phyloP scores from a whole-genome alignment of 2,888 invertebrate genomes.

The Rotaria magnacalcarata region DNA sequence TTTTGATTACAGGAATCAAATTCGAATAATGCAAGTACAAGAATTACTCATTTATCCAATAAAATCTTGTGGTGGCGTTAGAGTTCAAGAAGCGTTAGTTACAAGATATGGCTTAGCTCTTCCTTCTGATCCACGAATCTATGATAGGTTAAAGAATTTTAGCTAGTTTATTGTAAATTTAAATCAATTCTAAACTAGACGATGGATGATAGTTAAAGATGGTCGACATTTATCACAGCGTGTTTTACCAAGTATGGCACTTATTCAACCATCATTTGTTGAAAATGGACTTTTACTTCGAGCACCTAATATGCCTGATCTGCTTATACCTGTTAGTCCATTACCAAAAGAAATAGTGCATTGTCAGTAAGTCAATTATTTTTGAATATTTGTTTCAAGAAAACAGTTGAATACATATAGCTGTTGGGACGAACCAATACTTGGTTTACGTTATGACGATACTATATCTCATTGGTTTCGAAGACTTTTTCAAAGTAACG shows the following conservation, averaged over 20 bases:
- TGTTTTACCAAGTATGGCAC: conserved; percentile 40
- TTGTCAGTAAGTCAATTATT: neutral
- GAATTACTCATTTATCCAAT: conserved; percentile 47
- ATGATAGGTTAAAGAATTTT: conserved; percentile 35
- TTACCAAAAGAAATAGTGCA: conserved; percentile 24
- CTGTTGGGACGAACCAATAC: conserved; percentile 37
- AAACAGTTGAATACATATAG: neutral
- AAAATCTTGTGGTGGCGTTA: conserved; percentile 47
- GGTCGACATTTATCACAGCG: conserved; percentile 41
- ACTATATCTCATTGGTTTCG: conserved; percentile 37
- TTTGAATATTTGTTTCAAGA: neutral
- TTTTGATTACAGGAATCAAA: neutral
- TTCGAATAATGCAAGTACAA: neutral
- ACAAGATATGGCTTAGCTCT: conserved; percentile 45
- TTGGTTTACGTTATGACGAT: conserved; percentile 36
- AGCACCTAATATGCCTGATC: conserved; percentile 20
- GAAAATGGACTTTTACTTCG: conserved; percentile 28
- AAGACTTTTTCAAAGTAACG: conserved; percentile 27
- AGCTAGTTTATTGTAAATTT: neutral
- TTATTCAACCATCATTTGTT: conserved; percentile 38
- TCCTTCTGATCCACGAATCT: conserved; percentile 5
- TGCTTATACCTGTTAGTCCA: conserved; percentile 21
- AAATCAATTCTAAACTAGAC: neutral
- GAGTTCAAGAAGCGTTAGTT: conserved; percentile 38
- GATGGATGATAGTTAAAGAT: conserved; percentile 44